Evolutionary conservation across 2,797 vertebrate genomes (phyloP), one percentile per base, ranked within the genome.

Genomic region (Danio albolineatus): DNA sequence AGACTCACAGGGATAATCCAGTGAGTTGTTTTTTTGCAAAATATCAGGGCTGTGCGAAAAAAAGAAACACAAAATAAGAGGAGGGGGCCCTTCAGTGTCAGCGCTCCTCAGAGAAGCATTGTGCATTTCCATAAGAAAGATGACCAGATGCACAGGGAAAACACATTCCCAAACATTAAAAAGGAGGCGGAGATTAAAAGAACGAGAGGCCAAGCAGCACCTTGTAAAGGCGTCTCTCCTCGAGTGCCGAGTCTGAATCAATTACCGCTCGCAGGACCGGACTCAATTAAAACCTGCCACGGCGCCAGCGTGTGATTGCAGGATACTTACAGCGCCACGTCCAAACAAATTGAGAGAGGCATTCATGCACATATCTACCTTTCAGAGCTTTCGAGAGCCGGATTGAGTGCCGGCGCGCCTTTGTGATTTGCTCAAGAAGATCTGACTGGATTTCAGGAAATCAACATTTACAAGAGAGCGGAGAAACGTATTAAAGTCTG

Each of bases 91-190:
- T 84, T 91, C 87, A 87, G 85, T 88, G 84, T 89, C 87, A 85
- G 85, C 89, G 87, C 85, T 85, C 84, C 90, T 88, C 90, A 92
- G 95, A 96, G 95, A 91, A 88, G 92, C 93, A 90, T 86, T 94
- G 94, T 95, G 94, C 94, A 98, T 99, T 98, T 98, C 97, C 98
- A 98, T 98, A 97, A 98, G 96, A 98, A 99, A 97, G 96, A 95
- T 95, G 93, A 94, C 94, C 94, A 94, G 94, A 95, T 96, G 95
- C 96, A 96, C 94, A 94, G 94, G 96, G 95, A 95, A 94, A 95
- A 96, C 84, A 87, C 94, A 96, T 96, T 96, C 95, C 94, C 91
- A 90, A 94, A 93, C 93, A 97, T 96, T 94, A 94, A 94, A 96
- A 95, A 95, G 94, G 91, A 92, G 91, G 75, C 90, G 91, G 93